A percentile compares a stretch with the other conserved stretches of the same genome.
Conservation (phyloP, 2,797 vertebrate species). For the Ciconia nigra region DNA sequence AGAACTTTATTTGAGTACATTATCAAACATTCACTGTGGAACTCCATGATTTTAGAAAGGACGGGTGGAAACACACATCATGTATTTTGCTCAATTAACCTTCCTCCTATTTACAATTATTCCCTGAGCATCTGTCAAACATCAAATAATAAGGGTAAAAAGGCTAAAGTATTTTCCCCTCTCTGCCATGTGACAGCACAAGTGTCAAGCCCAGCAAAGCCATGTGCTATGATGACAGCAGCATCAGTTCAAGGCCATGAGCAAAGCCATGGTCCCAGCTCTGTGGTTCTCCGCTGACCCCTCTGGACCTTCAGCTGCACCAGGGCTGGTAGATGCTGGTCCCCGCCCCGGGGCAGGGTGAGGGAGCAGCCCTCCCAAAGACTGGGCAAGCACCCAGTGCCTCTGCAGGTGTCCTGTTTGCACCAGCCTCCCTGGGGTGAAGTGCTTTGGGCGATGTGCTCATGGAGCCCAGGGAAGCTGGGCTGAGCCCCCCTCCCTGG, state of each 20-base stretch:
- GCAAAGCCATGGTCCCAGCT: neutral
- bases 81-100: neutral
- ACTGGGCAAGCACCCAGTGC: fast-evolving
- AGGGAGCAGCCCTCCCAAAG: fast-evolving
- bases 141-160: neutral
- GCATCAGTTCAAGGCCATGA: neutral
- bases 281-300: neutral
- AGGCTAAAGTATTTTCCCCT: neutral
- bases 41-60: neutral
- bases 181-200: fast-evolving
- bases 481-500: fast-evolving
- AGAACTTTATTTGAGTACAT: fast-evolving
- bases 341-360: fast-evolving
- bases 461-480: fast-evolving
- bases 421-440: neutral
- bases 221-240: neutral
- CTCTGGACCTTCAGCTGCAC: neutral
- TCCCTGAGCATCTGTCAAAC: neutral
- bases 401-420: neutral
- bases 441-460: fast-evolving
- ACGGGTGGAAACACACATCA: neutral
- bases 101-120: neutral
- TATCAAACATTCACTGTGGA: neutral
- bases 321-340: neutral
- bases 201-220: neutral